These are phyloP conservation scores for Anguilla anguilla DNA, from an alignment of 2,797 vertebrate genomes.

Conservation along the genomic window DNA sequence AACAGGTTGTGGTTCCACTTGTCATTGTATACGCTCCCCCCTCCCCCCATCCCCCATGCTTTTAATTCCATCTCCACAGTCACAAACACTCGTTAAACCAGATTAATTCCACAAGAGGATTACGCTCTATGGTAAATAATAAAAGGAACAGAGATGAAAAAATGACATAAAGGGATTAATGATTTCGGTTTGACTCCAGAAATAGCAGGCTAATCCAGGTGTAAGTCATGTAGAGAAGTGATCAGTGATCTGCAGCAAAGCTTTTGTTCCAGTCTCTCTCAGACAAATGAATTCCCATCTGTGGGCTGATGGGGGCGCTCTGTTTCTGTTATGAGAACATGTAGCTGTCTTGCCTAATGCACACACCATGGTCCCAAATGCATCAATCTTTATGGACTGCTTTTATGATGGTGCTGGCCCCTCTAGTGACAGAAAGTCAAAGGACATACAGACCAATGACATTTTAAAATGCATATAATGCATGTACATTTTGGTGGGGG, in stretches of 20 bases:
- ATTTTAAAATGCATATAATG: neutral
- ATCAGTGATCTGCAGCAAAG: constrained; percentile 26
- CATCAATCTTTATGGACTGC: neutral
- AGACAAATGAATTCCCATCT: neutral
- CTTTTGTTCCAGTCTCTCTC: neutral
- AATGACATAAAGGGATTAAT: constrained; percentile 50
- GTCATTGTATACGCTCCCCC: neutral
- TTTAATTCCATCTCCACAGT: constrained; percentile 68
- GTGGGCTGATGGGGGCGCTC: constrained; percentile 8
- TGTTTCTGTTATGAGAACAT: neutral
- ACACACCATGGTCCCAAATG: neutral
- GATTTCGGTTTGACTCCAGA: constrained; percentile 63
- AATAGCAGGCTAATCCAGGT: constrained; percentile 71
- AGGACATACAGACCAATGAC: neutral
- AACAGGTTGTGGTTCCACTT: neutral
- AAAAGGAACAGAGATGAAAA: constrained; percentile 49
- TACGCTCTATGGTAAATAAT: constrained; percentile 70
- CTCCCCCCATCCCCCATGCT: constrained; percentile 43
- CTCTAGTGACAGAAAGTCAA: neutral
- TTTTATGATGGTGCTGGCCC: neutral
- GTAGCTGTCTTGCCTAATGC: neutral
- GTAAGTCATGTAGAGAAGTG: constrained; percentile 54
- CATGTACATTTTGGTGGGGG: neutral
- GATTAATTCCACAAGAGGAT: constrained; percentile 78
- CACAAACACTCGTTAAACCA: constrained; percentile 72